A percentile compares a stretch with the other conserved stretches of the same genome.
Conservation (phyloP, 1,140 invertebrate genomes). For the Drosophila sturtevanti region DNA sequence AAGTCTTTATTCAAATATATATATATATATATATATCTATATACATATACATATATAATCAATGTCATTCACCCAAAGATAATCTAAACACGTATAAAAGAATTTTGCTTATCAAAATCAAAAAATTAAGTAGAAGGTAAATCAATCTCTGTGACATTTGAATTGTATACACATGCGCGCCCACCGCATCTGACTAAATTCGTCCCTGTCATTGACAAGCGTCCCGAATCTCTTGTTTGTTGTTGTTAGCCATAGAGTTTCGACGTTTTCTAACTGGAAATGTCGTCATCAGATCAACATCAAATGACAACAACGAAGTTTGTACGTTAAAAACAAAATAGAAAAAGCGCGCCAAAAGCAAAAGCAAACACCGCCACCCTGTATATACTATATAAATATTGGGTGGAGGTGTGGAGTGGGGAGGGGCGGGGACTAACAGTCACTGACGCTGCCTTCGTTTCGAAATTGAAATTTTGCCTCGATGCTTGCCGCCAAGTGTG, state of each 20-base stretch:
- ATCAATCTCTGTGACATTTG: not conserved
- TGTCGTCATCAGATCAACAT: slow-evolving; percentile 68
- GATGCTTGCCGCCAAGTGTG: slow-evolving; percentile 36
- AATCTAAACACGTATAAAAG: not conserved
- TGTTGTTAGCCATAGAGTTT: not conserved
- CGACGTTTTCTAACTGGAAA: slow-evolving; percentile 9
- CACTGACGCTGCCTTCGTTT: slow-evolving; percentile 51
- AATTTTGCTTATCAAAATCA: slow-evolving; percentile 26
- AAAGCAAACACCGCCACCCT: slow-evolving; percentile 35
- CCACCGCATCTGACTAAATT: not conserved
- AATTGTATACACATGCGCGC: not conserved
- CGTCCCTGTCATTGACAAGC: not conserved
- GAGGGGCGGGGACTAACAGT: not conserved
- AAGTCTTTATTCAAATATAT: too few species aligned
- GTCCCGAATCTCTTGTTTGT: not conserved
- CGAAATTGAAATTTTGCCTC: slow-evolving; percentile 49
- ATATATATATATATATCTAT: too few species aligned
- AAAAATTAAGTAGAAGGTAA: not conserved
- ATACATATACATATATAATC: too few species aligned
- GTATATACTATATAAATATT: slow-evolving; percentile 11
- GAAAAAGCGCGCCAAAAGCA: slow-evolving; percentile 46
- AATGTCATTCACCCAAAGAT: not conserved
- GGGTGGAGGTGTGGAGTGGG: not conserved
- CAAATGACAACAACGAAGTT: slow-evolving; percentile 22
- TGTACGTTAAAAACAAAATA: slow-evolving; percentile 13